Evolutionary conservation across 2,797 vertebrate genomes (phyloP).

Genomic region (Myotis daubentonii): DNA sequence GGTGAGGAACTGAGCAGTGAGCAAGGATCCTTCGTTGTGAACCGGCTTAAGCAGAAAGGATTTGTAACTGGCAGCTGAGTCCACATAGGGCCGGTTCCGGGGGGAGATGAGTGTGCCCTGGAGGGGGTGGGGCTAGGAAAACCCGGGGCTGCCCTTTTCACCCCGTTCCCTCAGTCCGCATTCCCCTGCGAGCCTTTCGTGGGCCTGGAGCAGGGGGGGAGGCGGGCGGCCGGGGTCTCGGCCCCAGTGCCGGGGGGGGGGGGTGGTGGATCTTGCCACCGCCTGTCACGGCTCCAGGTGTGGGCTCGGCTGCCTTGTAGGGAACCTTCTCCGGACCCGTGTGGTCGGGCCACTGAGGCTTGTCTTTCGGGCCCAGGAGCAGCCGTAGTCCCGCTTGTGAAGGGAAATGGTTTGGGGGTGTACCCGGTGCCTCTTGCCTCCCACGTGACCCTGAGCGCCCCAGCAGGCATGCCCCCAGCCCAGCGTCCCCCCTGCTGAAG

Average conservation of each 20-base stretch:
- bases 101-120: rapidly evolving
- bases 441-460: background rate
- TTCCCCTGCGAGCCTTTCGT: no score
- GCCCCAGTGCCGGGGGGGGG: no score
- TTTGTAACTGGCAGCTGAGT: background rate
- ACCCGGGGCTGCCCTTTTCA: background rate
- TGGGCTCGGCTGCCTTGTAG: background rate
- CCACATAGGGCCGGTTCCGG: background rate
- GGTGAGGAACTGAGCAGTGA: rapidly evolving
- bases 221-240: no score
- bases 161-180: no score
- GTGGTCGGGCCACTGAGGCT: background rate
- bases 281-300: background rate
- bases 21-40: rapidly evolving
- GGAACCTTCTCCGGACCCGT: no score
- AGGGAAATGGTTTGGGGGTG: background rate
- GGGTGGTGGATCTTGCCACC: no score
- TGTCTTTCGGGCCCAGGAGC: background rate
- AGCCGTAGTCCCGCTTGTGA: background rate
- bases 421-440: background rate
- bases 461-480: background rate
- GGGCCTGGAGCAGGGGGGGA: background rate
- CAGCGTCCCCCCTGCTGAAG: background rate
- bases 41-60: background rate
- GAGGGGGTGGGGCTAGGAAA: background rate